Base-by-base conservation (phyloP, 37 sponge, comb jelly and placozoan genomes). In the Oopsacas minuta region DNA sequence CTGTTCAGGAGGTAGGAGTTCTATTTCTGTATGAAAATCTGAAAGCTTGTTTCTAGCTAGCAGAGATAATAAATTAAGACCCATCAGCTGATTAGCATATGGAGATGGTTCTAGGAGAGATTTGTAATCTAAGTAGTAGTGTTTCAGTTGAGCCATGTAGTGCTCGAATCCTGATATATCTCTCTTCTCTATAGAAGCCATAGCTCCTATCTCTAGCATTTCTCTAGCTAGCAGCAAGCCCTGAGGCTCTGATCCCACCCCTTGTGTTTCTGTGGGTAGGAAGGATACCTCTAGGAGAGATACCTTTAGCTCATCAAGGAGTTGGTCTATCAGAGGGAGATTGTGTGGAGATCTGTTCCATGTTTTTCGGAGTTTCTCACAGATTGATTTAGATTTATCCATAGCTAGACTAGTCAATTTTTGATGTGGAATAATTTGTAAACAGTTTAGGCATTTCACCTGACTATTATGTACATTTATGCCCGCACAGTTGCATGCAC, bases 1-100 rank as follows among this genome's bases (percentile, higher is more conserved):
- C 25, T 93, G 91, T 28, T 81, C 75, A 0, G 86, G 86, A 0
- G 94, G 91, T 0, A 98, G 88, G 17, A 90, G 61, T 83, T 94
- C 94, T n/a, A 94, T 38, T 51, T 98, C 99, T 0, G 94, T 95
- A 86, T 98, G 99, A 52, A 98, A 98, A 81, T 98, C 96, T 0
- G 92, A 92, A 37, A 98, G 75, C 28, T 94, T 82, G 87, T 93
- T 98, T 83, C 93, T 90, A 1, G 96, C 90, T 52, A 95, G 90
- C 52, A 95, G 86, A 42, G 83, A 85, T 49, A 98, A 88, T 20
- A 98, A 88, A 52, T 98, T 95, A 1, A 98, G 87, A 22, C 99
- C 99, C 36, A 95, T 84, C 28, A 98, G 90, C 17, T 94, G 86
- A 84, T 90, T 89, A 83, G 85, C 88, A 85, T 89, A 98, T 23